phyloP scores from a whole-genome alignment of 2,797 vertebrate species.

The Rhynchotus rufescens region DNA sequence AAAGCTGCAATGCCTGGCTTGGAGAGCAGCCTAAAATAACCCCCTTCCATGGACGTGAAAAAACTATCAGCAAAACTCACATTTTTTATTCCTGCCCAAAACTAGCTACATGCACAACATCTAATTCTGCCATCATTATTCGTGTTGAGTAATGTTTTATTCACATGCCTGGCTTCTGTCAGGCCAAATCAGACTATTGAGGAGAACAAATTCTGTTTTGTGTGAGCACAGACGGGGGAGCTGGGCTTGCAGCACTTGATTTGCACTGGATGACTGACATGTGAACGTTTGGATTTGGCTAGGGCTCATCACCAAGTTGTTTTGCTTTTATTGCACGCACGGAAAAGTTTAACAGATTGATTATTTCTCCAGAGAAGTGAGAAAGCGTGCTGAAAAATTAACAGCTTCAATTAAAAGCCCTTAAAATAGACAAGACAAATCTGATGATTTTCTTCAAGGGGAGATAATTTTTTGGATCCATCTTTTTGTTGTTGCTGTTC shows the following conservation, averaged over 20 bases:
- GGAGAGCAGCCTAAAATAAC: neutral
- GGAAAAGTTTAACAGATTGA: neutral
- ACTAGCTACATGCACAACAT: neutral
- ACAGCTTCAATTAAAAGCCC: neutral
- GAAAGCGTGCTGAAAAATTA: conserved; percentile 12
- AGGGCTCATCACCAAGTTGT: neutral
- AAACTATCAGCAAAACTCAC: neutral
- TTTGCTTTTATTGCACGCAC: neutral
- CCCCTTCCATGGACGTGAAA: neutral
- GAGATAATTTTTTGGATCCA: neutral
- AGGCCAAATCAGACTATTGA: neutral
- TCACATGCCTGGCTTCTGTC: neutral
- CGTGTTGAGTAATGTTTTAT: neutral
- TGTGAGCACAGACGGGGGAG: neutral
- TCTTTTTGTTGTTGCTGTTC: neutral
- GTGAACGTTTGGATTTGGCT: fast-evolving
- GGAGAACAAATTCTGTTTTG: neutral
- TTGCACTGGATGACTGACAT: neutral
- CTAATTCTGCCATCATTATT: neutral
- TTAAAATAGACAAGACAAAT: neutral
- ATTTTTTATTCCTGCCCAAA: neutral
- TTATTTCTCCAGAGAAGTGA: neutral
- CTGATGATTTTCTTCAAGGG: neutral
- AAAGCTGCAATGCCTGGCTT: neutral
- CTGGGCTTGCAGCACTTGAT: neutral